Conservation (phyloP, 2,113 vertebrate genomes). For the Probosciger aterrimus region DNA sequence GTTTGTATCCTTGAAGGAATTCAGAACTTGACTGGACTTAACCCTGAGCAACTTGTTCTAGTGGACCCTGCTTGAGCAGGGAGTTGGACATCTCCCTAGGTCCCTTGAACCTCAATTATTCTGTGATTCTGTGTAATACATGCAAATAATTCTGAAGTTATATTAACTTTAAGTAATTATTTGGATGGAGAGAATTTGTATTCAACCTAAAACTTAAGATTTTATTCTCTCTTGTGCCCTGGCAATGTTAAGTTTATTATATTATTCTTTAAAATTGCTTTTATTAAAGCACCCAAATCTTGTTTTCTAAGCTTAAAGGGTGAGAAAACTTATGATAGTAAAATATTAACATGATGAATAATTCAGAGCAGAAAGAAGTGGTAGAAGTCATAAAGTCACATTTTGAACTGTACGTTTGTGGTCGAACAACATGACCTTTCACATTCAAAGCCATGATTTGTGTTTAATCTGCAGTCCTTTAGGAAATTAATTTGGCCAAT, state of each 20-base stretch:
- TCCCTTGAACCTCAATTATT: background rate
- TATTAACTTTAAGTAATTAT: background rate
- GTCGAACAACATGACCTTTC: background rate
- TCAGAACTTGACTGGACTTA: background rate
- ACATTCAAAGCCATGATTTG: background rate
- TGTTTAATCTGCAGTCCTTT: constrained; percentile 13
- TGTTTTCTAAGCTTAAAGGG: background rate
- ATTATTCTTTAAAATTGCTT: background rate
- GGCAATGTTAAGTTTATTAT: background rate
- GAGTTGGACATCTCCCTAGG: background rate
- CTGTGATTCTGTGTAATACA: background rate
- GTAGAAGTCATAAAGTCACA: background rate
- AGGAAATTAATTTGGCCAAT: constrained; percentile 8
- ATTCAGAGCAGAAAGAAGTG: background rate
- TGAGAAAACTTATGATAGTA: background rate
- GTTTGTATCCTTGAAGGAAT: background rate
- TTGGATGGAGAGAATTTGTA: background rate
- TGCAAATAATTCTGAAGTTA: background rate
- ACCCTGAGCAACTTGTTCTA: background rate
- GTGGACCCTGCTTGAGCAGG: background rate
- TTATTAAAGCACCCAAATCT: background rate
- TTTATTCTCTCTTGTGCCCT: background rate
- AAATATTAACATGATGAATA: constrained; percentile 28
- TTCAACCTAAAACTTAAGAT: background rate
- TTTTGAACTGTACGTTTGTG: background rate